Percentiles rank a stretch among this genome's conserved stretches.
phyloP scores from a whole-genome alignment of 2,113 vertebrate species.

The Oplegnathus fasciatus region DNA sequence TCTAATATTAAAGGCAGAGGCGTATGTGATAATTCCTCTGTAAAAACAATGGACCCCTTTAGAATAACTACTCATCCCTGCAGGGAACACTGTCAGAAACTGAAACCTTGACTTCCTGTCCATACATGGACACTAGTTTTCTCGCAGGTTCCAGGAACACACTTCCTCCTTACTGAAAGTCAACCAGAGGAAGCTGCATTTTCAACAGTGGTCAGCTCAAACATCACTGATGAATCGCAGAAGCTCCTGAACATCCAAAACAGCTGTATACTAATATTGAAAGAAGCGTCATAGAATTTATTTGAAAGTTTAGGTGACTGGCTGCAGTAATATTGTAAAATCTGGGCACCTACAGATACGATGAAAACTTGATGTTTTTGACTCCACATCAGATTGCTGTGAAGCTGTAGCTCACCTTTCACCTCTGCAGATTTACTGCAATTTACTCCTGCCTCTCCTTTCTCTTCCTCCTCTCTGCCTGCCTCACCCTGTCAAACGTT shows the following conservation, averaged over 20 bases:
- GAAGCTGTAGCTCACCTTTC: slow-evolving; percentile 50
- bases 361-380: not conserved
- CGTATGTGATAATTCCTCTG: not conserved
- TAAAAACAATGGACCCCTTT: not conserved
- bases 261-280: not conserved
- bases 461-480: slow-evolving; percentile 47
- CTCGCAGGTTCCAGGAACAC: not conserved
- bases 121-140: slow-evolving; percentile 5
- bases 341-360: not conserved
- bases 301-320: not conserved
- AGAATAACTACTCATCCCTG: not conserved
- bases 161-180: slow-evolving; percentile 57
- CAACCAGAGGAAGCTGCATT: not conserved
- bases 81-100: slow-evolving; percentile 20
- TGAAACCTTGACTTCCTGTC: slow-evolving; percentile 33
- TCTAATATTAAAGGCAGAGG: not conserved
- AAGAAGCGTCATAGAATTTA: not conserved
- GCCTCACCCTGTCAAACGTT: slow-evolving; percentile 57
- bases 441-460: slow-evolving; percentile 50
- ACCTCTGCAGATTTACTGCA: slow-evolving; percentile 44
- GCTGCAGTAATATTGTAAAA: not conserved
- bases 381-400: not conserved
- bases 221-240: not conserved
- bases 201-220: not conserved
- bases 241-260: not conserved